Conservation (phyloP, 1,140 invertebrate species). For the Solenopsis invicta region DNA sequence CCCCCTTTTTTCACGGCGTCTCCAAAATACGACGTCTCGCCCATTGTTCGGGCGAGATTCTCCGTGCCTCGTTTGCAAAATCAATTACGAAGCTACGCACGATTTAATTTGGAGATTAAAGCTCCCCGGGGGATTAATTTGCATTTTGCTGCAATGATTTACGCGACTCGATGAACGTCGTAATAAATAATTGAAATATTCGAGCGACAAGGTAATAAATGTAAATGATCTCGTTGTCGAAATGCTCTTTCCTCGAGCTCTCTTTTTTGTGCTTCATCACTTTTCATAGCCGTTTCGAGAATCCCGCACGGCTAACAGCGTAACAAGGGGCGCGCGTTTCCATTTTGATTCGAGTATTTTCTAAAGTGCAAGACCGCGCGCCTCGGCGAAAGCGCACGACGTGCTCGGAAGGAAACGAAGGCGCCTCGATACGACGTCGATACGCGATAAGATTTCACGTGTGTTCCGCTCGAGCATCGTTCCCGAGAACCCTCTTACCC, state of each 20-base stretch:
- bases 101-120: slow-evolving; percentile 43
- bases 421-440: slow-evolving; percentile 9
- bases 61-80: slow-evolving; percentile 1
- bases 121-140: not conserved
- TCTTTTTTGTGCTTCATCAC: not conserved
- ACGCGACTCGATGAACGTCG: not conserved
- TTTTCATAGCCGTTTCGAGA: slow-evolving; percentile 12
- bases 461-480: slow-evolving; percentile 5
- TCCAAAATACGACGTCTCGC: slow-evolving; percentile 1
- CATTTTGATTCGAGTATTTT: slow-evolving; percentile 3
- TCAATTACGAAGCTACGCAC: not conserved
- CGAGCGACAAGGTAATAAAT: not conserved
- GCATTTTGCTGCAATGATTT: slow-evolving; percentile 14
- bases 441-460: slow-evolving; percentile 50
- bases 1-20: not conserved
- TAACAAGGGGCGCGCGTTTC: not conserved
- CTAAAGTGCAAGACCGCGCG: not conserved
- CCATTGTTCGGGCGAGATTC: not conserved
- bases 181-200: slow-evolving; percentile 19
- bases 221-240: slow-evolving; percentile 16
- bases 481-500: slow-evolving; percentile 17
- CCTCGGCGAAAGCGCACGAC: not conserved
- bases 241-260: not conserved
- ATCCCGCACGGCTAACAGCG: not conserved
- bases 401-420: slow-evolving; percentile 4